A percentile compares a stretch with the other conserved stretches of the same genome.
Conservation (phyloP, 2,888 invertebrate genomes). For the Lysandra coridon region DNA sequence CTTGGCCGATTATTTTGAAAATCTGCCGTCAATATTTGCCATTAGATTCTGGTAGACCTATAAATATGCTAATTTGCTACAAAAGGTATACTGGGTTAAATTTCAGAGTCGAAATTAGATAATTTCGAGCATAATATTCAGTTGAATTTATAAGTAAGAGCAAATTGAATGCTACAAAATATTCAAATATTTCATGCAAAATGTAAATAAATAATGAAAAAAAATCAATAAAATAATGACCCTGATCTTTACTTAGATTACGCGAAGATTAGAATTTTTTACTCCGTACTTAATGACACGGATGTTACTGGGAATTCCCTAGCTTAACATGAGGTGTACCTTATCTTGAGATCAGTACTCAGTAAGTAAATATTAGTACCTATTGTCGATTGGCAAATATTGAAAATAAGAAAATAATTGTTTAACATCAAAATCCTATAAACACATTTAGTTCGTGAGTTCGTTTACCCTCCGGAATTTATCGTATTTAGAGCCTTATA, state of each 20-base stretch:
- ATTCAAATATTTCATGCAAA: background rate
- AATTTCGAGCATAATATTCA: background rate
- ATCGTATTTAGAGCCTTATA: too few relatives aligned
- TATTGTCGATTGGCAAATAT: background rate
- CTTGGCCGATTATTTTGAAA: too few relatives aligned
- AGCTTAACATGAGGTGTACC: background rate
- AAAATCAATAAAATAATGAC: background rate
- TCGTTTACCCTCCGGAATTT: too few relatives aligned
- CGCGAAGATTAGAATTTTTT: constrained; percentile 8
- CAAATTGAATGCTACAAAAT: background rate
- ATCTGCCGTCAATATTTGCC: too few relatives aligned
- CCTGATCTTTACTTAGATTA: constrained; percentile 4
- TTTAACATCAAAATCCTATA: too few relatives aligned
- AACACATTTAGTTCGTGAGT: too few relatives aligned
- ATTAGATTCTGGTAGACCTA: too few relatives aligned
- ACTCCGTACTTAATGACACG: background rate
- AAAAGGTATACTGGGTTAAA: too few relatives aligned
- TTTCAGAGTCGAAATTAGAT: too few relatives aligned
- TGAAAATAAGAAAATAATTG: background rate
- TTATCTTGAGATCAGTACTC: background rate
- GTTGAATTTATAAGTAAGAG: background rate
- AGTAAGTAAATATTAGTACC: background rate
- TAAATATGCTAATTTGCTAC: too few relatives aligned
- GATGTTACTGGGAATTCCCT: background rate
- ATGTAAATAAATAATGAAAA: background rate